Base-by-base conservation (phyloP, 2,113 vertebrate genomes). In the Sinocyclocheilus anophthalmus region DNA sequence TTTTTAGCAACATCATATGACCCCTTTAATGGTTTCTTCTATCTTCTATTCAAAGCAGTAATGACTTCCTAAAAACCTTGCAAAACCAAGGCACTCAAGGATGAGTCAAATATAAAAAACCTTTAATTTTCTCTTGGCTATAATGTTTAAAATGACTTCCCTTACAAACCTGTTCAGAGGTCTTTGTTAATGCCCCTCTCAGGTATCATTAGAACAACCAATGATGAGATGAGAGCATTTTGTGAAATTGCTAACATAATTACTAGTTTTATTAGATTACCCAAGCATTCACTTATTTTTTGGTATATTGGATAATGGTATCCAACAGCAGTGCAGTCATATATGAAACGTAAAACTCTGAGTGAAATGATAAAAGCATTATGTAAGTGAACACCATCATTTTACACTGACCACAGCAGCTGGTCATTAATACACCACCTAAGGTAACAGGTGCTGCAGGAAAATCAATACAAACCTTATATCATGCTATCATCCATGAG, bases 401-500 rank as follows among this genome's bases (percentile, higher is more conserved):
- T 86, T 89, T 75, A 88, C 90, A 67, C 84, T 55, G 76, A 76
- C 69, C 83, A 73, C 72, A 69, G 33, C 77, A 81, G 63, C 80
- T 82, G 63, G 63, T 48, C 7, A 11, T 55, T 37, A 80, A 42
- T 70, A 86, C 45, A 63, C 75, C 86, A 83, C 73, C 84, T 11
- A 45, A 42, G 57, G 84, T 90, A 86, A 93, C 90, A 86, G 63
- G 88, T 91, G 84, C 88, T 85, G 72, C 24, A 84, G 20, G 81
- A 90, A 85, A 93, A 92, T 92, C 90, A 90, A 93, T 91, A 63
- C 69, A 84, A 83, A 90, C 72, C 84, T 69, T 84, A 78, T 86
- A 53, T 20, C 3, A 48, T 84, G 76, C 87, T 83, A 67, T 48
- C 20, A 83, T 83, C 75, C 88, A 89, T 88, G 72, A 87, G 63